phyloP scores from a whole-genome alignment of 2,113 vertebrate species.

The Girardinichthys multiradiatus region DNA sequence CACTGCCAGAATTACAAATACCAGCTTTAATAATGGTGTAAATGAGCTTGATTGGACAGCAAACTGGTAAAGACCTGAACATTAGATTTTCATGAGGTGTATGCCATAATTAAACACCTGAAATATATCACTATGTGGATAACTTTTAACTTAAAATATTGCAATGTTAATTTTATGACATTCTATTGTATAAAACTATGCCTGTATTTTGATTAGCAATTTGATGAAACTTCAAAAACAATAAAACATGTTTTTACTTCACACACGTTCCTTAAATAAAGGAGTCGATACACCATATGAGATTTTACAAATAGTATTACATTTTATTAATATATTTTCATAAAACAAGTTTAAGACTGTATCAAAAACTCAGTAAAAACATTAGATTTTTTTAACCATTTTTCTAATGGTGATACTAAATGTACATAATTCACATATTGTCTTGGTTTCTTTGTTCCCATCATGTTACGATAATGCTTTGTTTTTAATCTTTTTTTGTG shows the following conservation, averaged over 20 bases:
- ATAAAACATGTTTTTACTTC: background rate
- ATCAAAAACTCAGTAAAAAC: conserved; percentile 84
- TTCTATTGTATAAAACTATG: too few species aligned
- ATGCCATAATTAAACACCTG: too few species aligned
- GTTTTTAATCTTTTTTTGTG: conserved; percentile 49
- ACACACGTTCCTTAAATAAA: conserved; percentile 29
- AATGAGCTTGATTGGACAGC: too few species aligned
- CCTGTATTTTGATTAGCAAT: too few species aligned
- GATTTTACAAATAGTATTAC: conserved; percentile 82
- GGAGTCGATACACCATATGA: conserved; percentile 53
- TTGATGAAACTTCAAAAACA: background rate
- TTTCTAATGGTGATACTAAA: conserved; percentile 79
- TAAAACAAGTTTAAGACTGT: conserved; percentile 83
- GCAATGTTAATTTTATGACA: too few species aligned
- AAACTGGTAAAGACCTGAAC: too few species aligned
- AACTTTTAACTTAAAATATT: too few species aligned
- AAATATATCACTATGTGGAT: too few species aligned
- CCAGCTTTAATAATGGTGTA: too few species aligned
- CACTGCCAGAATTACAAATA: too few species aligned
- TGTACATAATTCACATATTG: conserved; percentile 79
- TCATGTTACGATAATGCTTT: conserved; percentile 67
- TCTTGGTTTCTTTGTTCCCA: conserved; percentile 64
- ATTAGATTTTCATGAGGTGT: too few species aligned
- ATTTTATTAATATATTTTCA: conserved; percentile 83
- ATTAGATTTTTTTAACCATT: conserved; percentile 79